Percentiles rank a stretch among this genome's conserved stretches.
Conservation (phyloP, 2,797 vertebrate species). For the Phataginus tetradactyla region DNA sequence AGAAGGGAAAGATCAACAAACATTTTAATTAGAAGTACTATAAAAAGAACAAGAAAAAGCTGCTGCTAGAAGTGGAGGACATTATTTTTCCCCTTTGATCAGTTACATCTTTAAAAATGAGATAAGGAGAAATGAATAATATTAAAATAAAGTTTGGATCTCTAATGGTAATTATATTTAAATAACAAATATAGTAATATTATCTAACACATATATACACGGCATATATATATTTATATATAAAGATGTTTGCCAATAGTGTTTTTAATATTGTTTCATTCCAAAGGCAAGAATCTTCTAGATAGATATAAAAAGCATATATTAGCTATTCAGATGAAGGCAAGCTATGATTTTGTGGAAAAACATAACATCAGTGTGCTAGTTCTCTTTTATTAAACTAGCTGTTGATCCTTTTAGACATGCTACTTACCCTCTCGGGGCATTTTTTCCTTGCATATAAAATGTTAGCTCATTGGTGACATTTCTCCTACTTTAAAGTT, state of each 20-base stretch:
- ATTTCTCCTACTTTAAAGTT: not conserved
- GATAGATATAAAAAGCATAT: not conserved
- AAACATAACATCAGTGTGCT: not conserved
- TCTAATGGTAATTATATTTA: not conserved
- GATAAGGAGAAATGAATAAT: not conserved
- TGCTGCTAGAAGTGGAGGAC: not conserved
- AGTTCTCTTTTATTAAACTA: not conserved
- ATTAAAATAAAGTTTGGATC: not conserved
- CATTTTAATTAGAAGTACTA: not conserved
- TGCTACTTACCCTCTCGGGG: not conserved
- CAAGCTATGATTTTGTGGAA: not conserved
- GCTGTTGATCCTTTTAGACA: not conserved
- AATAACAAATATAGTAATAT: not conserved
- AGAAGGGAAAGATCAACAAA: not conserved
- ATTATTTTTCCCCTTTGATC: not conserved
- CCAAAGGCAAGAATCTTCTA: not conserved
- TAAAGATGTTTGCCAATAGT: slow-evolving; percentile 48
- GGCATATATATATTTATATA: not conserved
- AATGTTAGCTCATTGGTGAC: not conserved
- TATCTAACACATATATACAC: not conserved
- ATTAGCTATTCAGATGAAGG: not conserved
- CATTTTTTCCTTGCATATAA: not conserved
- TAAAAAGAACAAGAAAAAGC: not conserved
- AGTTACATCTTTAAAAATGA: not conserved
- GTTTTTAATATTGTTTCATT: slow-evolving; percentile 60